Conservation (phyloP, 1,140 invertebrate species). For the Pseudoatta argentina region DNA sequence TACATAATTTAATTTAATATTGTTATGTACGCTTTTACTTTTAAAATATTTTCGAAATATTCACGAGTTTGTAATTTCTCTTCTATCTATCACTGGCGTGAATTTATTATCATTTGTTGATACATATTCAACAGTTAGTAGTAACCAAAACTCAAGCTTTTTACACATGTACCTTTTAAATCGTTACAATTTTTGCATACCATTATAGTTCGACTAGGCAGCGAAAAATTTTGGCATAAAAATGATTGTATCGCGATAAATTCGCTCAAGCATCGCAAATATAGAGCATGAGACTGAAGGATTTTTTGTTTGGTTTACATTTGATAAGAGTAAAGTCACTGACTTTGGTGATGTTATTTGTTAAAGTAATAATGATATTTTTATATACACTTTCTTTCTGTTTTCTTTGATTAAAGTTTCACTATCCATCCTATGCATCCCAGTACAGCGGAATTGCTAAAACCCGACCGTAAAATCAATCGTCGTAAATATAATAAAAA, state of each 20-base stretch:
- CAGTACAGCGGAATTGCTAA: background rate
- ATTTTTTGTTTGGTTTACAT: background rate
- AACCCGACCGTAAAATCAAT: constrained; percentile 33
- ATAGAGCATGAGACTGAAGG: background rate
- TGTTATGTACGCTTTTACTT: background rate
- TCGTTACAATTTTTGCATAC: background rate
- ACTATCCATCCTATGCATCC: background rate
- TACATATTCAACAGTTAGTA: constrained; percentile 1
- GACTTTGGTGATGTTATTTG: constrained; percentile 35
- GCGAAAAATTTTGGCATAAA: background rate
- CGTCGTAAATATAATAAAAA: constrained; percentile 6
- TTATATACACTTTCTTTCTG: background rate
- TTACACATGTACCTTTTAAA: background rate
- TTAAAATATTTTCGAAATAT: constrained; percentile 6
- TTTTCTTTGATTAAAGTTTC: constrained; percentile 16
- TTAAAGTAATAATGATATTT: constrained; percentile 45
- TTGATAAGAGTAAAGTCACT: background rate
- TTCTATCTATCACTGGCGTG: background rate
- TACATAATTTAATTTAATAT: background rate
- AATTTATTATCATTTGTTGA: background rate
- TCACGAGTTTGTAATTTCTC: background rate
- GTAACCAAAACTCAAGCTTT: background rate
- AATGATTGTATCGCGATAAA: background rate
- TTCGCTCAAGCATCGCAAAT: background rate
- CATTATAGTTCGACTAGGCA: no score